Evolutionary conservation across 2,888 invertebrate genomes (phyloP), one percentile per base, ranked within the genome.

Genomic region (Agriopis leucophaearia): DNA sequence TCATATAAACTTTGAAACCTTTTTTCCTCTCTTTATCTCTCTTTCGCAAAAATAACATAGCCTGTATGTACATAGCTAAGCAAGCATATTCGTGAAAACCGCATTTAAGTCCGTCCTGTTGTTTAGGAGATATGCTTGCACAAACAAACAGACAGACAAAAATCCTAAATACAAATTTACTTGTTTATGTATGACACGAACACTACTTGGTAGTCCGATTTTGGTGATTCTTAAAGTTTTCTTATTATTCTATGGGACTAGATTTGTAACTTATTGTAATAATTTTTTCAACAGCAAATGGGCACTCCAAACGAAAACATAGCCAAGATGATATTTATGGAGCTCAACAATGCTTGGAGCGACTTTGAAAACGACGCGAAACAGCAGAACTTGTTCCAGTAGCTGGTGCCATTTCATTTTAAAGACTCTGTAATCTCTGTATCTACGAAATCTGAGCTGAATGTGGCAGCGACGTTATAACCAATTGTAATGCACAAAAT

Each of bases 311-410:
- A 99, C 86, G 99, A 99, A 90, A 96, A 97, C 78, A 95, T 99
- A 79, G 99, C 99, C 9, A 99, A 98, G 93, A 94, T 99, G 88
- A 98, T 99, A 83, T 99, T 99, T 92, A 99, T 99, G 96, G 99
- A 99, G 93, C 94, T 99, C 76, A 99, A 99, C 92, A 99, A 99
- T 88, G 99, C 99, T 18, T 99, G 99, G 99, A 97, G 96, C 80
- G 98, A 99, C 86, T 99, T 99, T 90, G 99, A 99, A 88, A 97
- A 96, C 84, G 97, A 97, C 88, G 94, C 96, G 69, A 95, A 96
- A 74, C 97, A 97, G 85, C 97, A 97, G 86, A 97, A 97, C 80
- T 74, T 93, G 64, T 93, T 93, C 83, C 88, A 90, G 73, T 86
- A 67, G 48, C 55, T 45, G 38, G 3, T 44, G 10, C 50, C 52